These are phyloP conservation scores for Philonicus albiceps DNA, from an alignment of 2,888 invertebrate genomes.

Conservation along the genomic window DNA sequence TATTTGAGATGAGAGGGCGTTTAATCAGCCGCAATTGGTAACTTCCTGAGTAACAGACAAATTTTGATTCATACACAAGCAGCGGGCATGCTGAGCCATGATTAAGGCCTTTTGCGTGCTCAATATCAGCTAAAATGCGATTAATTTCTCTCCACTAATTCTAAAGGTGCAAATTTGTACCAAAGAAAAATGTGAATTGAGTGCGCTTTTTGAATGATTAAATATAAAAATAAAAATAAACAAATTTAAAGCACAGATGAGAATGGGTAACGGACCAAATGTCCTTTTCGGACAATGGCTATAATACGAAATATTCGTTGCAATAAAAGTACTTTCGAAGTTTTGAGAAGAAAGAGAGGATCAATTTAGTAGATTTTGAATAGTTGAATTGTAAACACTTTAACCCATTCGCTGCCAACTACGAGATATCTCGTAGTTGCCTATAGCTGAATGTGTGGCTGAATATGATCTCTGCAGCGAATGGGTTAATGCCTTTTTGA, in stretches of 20 bases:
- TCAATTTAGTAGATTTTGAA: too few relatives aligned
- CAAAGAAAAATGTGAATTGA: background rate
- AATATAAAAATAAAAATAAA: background rate
- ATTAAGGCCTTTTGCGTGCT: constrained; percentile 38
- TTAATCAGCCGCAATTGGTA: constrained; percentile 48
- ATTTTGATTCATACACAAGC: constrained; percentile 29
- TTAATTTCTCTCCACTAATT: constrained; percentile 7
- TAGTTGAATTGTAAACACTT: too few relatives aligned
- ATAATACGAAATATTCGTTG: too few relatives aligned
- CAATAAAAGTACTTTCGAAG: too few relatives aligned
- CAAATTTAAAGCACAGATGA: background rate
- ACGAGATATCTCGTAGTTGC: too few relatives aligned
- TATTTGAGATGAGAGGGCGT: constrained; percentile 47
- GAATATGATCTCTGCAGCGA: too few relatives aligned
- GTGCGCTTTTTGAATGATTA: background rate
- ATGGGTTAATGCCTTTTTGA: too few relatives aligned
- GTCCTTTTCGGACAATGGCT: background rate
- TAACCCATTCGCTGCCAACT: too few relatives aligned
- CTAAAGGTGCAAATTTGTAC: background rate
- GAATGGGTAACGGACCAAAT: background rate
- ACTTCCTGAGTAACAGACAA: constrained; percentile 50
- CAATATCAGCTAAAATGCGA: constrained; percentile 31
- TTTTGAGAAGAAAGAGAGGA: too few relatives aligned
- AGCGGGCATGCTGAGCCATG: constrained; percentile 12
- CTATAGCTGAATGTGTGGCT: too few relatives aligned